Evolutionary conservation across 2,113 vertebrate species (phyloP), one percentile per base, ranked within the genome.

Genomic region (Chunga burmeisteri): DNA sequence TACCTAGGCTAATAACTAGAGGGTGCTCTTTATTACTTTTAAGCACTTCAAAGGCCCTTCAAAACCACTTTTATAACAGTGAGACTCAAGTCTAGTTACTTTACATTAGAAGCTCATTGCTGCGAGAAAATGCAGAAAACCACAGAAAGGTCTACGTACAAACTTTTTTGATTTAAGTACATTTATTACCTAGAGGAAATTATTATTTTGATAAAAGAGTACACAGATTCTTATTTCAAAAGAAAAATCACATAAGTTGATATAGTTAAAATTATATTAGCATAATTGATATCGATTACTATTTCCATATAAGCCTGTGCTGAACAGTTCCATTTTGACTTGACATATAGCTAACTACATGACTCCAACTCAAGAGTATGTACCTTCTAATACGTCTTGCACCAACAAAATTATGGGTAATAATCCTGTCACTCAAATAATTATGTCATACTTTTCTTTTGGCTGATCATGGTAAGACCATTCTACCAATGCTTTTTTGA

Each of bases 31-130:
- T 56, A 82, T 87, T 84, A 89, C 85, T 89, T 79, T 32, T 34
- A 72, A 85, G 73, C 77, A 95, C 95, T 97, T 97, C 92, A 93
- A 95, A 97, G 93, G 78, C 62, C 81, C 53, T 94, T 95, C 94
- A 96, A 25, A 93, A 95, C 84, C 91, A 90, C 91, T 88, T 94
- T 40, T 32, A 75, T 87, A 92, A 22, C 62, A 85, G 30, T 27
- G 36, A 79, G 83, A 58, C 49, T 87, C 52, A 34, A 73, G 71
- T 30, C 18, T 2, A 86, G 85, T 93, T 89, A 85, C 72, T 73
- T 83, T 63, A 72, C 79, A 81, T 88, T 93, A 81, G 63, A 71
- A 90, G 55, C 63, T 96, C 89, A 53, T 5, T 86, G 84, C 63
- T 79, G 50, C 77, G 73, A 63, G 0, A 61, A 80, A 88, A 84